Percentiles rank a stretch among this genome's conserved stretches.
Conservation (phyloP, 2,113 vertebrate genomes). For the Scartelaos histophorus region DNA sequence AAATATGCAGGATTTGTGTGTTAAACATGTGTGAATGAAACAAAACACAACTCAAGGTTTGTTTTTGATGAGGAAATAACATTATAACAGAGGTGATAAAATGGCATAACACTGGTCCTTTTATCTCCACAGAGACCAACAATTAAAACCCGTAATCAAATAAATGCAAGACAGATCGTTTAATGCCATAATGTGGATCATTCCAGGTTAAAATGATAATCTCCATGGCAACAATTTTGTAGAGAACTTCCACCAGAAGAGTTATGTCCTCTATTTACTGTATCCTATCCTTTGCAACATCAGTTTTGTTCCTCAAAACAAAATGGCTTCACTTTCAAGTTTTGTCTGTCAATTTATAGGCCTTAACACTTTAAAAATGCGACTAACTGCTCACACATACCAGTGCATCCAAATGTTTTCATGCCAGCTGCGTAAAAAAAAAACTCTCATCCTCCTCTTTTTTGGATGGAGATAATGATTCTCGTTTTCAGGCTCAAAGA, state of each 20-base stretch:
- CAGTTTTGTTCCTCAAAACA: background rate
- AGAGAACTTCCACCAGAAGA: too few species aligned
- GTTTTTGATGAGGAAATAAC: too few species aligned
- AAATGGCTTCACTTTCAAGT: background rate
- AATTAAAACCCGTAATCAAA: background rate
- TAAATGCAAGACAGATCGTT: too few species aligned
- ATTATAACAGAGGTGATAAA: too few species aligned
- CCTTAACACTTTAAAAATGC: background rate
- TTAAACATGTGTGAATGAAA: too few species aligned
- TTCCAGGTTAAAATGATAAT: too few species aligned
- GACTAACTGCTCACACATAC: background rate
- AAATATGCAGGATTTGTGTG: too few species aligned
- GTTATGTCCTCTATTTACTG: too few species aligned
- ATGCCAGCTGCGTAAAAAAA: constrained; percentile 28
- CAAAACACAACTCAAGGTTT: too few species aligned
- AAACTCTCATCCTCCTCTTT: constrained; percentile 44
- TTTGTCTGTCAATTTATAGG: background rate
- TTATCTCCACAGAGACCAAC: background rate
- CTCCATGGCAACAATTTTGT: too few species aligned
- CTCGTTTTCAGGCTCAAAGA: constrained; percentile 58
- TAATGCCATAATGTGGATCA: too few species aligned
- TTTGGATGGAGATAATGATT: constrained; percentile 58
- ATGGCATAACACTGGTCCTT: too few species aligned
- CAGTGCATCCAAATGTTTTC: constrained; percentile 28
- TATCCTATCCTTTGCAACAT: background rate